Conservation (phyloP, 2,113 vertebrate species). For the Panthera leo region DNA sequence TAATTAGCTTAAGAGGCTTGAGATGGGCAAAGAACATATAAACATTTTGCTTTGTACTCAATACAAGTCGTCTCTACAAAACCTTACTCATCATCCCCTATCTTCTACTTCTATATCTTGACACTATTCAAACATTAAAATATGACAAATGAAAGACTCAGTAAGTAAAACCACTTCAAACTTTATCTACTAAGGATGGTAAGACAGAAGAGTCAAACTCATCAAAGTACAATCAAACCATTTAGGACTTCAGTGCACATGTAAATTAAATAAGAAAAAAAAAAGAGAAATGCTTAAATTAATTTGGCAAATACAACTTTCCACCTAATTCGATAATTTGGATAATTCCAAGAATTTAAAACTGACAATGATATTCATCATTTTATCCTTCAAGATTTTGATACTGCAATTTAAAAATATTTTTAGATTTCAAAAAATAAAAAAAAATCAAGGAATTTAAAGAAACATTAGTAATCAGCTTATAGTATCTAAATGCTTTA, state of each 20-base stretch:
- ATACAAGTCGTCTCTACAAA: neutral
- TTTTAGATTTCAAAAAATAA: neutral
- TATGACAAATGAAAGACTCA: neutral
- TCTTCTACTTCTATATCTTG: neutral
- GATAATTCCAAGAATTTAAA: neutral
- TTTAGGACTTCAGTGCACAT: neutral
- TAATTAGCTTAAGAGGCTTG: neutral
- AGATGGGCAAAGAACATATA: neutral
- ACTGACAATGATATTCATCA: neutral
- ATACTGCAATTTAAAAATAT: neutral
- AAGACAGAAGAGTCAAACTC: neutral
- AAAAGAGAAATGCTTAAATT: neutral
- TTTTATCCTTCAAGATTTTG: neutral
- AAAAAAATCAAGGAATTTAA: neutral
- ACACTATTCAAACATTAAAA: neutral
- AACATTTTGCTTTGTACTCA: neutral
- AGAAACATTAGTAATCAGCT: neutral
- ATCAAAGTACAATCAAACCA: neutral
- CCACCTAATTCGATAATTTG: neutral
- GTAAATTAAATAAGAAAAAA: neutral
- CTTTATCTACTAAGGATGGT: neutral
- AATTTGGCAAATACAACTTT: neutral
- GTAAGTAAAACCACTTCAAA: neutral
- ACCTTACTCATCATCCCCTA: neutral
- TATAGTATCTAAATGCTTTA: neutral